Evolutionary conservation across 1,140 invertebrate genomes (phyloP), one percentile per base, ranked within the genome.

Genomic region (Anoplophora glabripennis): DNA sequence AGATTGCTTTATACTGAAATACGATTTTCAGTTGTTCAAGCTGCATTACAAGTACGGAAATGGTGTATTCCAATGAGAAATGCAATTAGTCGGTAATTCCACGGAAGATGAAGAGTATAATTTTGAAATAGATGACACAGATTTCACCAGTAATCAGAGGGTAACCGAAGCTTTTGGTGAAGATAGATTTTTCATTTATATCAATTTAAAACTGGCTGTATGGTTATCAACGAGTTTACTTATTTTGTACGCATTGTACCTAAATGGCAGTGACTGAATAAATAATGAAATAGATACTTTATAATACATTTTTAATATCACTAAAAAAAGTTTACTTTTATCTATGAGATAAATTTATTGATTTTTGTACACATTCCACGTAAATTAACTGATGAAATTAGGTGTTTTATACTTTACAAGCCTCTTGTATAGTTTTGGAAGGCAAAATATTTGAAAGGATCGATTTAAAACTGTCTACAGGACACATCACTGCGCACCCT

Each of bases 61-160:
- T 9, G n/a, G 55, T 12, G 15, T 42, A 14, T 58, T 61, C 35
- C 21, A 17, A 12, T 65, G 49, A 36, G 14, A 53, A 12, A 42
- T 63, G 5, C 59, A 65, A 9, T 36, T 65, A 3, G 35, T 65
- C 10, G 64, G 64, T 10, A 52, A 51, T 12, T 14, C 40, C 4
- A 59, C 58, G 34, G 64, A 63, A 14, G 48, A 45, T 41, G 21
- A 10, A 7, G 59, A 61, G 10, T 65, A 65, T 15, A 47, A 46
- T 17, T 65, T 58, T 37, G 60, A 63, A 42, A 8, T 65, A 15
- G 64, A 65, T 52, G 51, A 59, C 37, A 55, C 41, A n/a, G 60
- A 65, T 38, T 14, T 11, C 8, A 12, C 15, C 7, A 18, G 21
- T 11, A 40, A 38, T 12, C 7, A 18, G 10, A 38, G 49, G 36